Evolutionary conservation across 1,140 invertebrate genomes (phyloP).

Genomic region (Trissolcus basalis): DNA sequence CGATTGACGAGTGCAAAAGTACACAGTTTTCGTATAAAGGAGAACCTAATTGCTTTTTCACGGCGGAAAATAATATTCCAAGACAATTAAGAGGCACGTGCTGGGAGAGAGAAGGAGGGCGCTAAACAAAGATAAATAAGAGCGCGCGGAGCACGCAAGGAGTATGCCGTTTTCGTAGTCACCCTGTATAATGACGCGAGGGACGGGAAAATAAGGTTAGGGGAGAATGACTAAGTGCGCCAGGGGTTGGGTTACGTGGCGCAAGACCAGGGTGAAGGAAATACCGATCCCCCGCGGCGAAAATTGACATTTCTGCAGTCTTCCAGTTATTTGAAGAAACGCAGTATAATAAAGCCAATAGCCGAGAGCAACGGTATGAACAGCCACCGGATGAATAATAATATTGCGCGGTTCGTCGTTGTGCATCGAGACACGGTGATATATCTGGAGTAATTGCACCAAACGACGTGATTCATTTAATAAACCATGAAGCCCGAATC

Average conservation of each 20-base stretch:
- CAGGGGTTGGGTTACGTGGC: constrained; percentile 37
- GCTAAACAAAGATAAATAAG: constrained; percentile 49
- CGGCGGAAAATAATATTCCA: constrained; percentile 35
- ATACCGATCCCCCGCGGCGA: constrained; percentile 32
- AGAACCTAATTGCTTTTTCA: constrained; percentile 32
- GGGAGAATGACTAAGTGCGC: constrained; percentile 51
- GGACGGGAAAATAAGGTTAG: constrained; percentile 48
- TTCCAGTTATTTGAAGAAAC: constrained; percentile 33
- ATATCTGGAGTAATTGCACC: constrained; percentile 17
- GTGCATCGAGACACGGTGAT: constrained; percentile 5
- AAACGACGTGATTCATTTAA: constrained; percentile 9
- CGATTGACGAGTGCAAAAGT: too few species aligned
- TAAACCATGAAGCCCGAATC: background rate
- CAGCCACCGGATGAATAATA: constrained; percentile 34
- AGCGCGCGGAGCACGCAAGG: constrained; percentile 19
- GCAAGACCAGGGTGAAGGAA: constrained; percentile 29
- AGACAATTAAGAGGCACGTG: constrained; percentile 43
- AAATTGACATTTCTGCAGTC: constrained; percentile 53
- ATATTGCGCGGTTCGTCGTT: constrained; percentile 19
- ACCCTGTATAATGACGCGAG: constrained; percentile 48
- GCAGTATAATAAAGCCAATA: constrained; percentile 33
- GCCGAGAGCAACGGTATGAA: constrained; percentile 4
- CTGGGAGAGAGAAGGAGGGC: background rate
- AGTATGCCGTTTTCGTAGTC: constrained; percentile 24
- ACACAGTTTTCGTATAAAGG: background rate